Percentiles rank a stretch among this genome's conserved stretches.
Evolutionary conservation across 2,888 invertebrate genomes (phyloP).

Genomic region (Sepiola atlantica): DNA sequence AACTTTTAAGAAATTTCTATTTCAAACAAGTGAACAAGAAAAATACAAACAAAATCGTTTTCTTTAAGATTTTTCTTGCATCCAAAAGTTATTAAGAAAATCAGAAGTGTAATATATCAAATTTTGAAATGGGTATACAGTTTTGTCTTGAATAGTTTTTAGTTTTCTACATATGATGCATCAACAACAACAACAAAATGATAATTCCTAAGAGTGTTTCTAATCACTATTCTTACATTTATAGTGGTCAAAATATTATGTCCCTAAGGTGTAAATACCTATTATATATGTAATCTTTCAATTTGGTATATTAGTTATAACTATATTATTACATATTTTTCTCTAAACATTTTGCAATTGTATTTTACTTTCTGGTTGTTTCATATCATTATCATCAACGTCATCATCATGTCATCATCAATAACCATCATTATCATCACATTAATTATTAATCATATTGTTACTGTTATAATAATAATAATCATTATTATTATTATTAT

Average conservation of each 20-base stretch:
- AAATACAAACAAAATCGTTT: neutral
- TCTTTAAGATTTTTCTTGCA: neutral
- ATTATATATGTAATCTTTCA: neutral
- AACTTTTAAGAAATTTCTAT: neutral
- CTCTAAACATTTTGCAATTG: neutral
- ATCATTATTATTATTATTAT: neutral
- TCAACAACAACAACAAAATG: neutral
- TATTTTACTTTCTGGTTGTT: conserved; percentile 24
- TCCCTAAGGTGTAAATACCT: neutral
- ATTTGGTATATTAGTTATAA: neutral
- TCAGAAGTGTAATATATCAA: neutral
- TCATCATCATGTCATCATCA: neutral
- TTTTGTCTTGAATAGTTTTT: neutral
- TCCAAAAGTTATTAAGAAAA: neutral
- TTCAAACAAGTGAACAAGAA: neutral
- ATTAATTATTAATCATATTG: neutral
- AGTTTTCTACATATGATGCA: neutral
- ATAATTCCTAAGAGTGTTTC: neutral
- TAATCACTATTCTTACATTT: neutral
- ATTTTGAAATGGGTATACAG: neutral
- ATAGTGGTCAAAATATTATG: conserved; percentile 5
- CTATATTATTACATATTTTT: conserved; percentile 24
- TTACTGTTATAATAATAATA: neutral
- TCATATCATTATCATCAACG: neutral
- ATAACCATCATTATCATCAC: neutral